Conservation (phyloP, 2,888 invertebrate species). For the Pardosa pseudoannulata region DNA sequence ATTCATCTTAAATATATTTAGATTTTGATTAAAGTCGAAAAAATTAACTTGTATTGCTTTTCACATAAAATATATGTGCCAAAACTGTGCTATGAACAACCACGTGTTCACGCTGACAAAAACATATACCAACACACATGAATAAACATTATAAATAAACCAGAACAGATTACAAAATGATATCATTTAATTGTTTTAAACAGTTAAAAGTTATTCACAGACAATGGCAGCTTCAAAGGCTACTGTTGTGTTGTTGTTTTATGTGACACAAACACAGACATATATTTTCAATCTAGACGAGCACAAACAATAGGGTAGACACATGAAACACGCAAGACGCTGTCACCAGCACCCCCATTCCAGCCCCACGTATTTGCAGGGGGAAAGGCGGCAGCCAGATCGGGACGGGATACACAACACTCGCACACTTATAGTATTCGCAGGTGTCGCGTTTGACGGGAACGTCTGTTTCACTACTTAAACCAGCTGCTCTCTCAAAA, state of each 20-base stretch:
- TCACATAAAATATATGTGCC: too few relatives aligned
- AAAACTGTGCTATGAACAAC: neutral
- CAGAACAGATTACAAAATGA: slow-evolving; percentile 22
- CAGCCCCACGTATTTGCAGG: slow-evolving; percentile 66
- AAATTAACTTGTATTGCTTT: too few relatives aligned
- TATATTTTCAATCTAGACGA: slow-evolving; percentile 42
- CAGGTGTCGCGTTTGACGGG: too few relatives aligned
- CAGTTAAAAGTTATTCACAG: slow-evolving; percentile 14
- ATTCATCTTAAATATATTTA: too few relatives aligned
- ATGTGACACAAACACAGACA: slow-evolving; percentile 34
- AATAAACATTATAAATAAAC: slow-evolving; percentile 50
- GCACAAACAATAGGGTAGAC: slow-evolving; percentile 64
- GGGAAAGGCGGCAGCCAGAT: slow-evolving; percentile 71
- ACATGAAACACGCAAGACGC: slow-evolving; percentile 65
- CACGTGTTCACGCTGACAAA: slow-evolving; percentile 30
- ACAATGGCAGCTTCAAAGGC: slow-evolving; percentile 45
- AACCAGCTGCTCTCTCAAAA: too few relatives aligned
- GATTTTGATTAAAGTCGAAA: too few relatives aligned
- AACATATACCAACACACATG: slow-evolving; percentile 50
- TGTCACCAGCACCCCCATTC: slow-evolving; percentile 72
- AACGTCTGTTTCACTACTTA: too few relatives aligned
- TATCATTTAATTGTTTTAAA: neutral
- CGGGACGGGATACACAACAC: slow-evolving; percentile 34
- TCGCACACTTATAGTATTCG: slow-evolving; percentile 8
- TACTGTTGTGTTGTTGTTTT: slow-evolving; percentile 16